Base-by-base conservation (phyloP, 2,797 vertebrate genomes). In the Trachurus trachurus region DNA sequence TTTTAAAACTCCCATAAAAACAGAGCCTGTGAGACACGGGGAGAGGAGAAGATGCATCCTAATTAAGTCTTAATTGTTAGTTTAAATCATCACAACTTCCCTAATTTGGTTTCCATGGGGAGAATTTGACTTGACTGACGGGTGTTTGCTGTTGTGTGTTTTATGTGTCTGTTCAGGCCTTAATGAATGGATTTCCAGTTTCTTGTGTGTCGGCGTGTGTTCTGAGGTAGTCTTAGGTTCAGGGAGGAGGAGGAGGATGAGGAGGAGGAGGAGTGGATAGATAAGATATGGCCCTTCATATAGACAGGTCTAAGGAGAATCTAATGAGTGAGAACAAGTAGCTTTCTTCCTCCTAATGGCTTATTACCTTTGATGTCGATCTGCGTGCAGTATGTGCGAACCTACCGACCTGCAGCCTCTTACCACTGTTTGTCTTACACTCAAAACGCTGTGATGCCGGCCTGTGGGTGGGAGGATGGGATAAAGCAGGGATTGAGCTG, bases 151-250 rank as follows among this genome's bases (percentile, higher is more conserved):
- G 21, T 52, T 45, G 4, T 12, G 39, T 21, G 15, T 40, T 53
- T 6, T 44, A 21, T 22, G 6, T 59, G 11, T 22, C 7, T 6
- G 8, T 29, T 16, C 5, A 22, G 39, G 16, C 19, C 29, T 57
- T 34, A 47, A 12, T n/a, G 37, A 60, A 44, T n/a, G 31, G 44
- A 22, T 63, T 17, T 75, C 8, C 19, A 56, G 40, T 53, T 69
- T 2, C 15, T 9, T 26, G n/a, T 9, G 53, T 53, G 39, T 64
- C 61, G 40, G 12, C 29, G 67, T 29, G 9, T 78, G 71, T 68
- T 73, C 79, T 91, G 89, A 92, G 89, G 89, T 92, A 90, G 92
- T 77, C 78, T 76, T 34, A 52, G 50, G 50, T 83, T 81, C 53
- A 52, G 26, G 64, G 59, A 69, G 60, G 68, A 56, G 75, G 44